Percentiles rank a stretch among this genome's conserved stretches.
Evolutionary conservation across 2,797 vertebrate species (phyloP).

Genomic region (Pangasius macronema): DNA sequence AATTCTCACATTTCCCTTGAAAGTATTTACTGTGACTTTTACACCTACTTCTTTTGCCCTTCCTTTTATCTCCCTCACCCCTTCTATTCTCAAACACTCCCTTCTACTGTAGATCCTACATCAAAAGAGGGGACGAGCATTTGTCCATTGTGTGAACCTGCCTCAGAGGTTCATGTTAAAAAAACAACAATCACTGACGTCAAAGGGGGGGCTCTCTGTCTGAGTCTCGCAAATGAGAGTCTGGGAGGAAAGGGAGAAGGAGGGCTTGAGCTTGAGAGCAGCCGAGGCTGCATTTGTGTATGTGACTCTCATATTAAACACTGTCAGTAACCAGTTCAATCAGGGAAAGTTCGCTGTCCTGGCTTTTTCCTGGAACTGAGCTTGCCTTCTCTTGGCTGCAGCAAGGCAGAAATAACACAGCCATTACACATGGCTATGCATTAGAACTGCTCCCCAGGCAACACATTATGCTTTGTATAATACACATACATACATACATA

Average conservation of each 20-base stretch:
- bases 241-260: constrained; percentile 9
- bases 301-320: constrained; percentile 45
- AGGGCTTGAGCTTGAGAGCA: not conserved
- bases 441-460: constrained; percentile 46
- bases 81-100: constrained; percentile 37
- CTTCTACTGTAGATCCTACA: constrained; percentile 51
- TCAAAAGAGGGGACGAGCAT: constrained; percentile 58
- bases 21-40: constrained; percentile 21
- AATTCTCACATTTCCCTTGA: constrained; percentile 4
- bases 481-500: no score
- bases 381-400: constrained; percentile 33
- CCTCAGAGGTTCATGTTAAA: constrained; percentile 74
- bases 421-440: constrained; percentile 55
- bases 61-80: constrained; percentile 29
- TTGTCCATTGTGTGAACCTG: constrained; percentile 71
- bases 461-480: not conserved
- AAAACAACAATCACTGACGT: constrained; percentile 76
- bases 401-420: constrained; percentile 46
- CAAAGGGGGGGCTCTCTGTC: constrained; percentile 64
- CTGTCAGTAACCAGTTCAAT: constrained; percentile 43
- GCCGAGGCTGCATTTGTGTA: constrained; percentile 43
- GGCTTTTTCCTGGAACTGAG: constrained; percentile 37
- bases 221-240: constrained; percentile 53
- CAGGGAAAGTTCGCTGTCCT: constrained; percentile 42
- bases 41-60: constrained; percentile 30